A percentile compares a stretch with the other conserved stretches of the same genome.
phyloP scores from a whole-genome alignment of 2,797 vertebrate genomes.

The Helicolenus hilgendorfi region DNA sequence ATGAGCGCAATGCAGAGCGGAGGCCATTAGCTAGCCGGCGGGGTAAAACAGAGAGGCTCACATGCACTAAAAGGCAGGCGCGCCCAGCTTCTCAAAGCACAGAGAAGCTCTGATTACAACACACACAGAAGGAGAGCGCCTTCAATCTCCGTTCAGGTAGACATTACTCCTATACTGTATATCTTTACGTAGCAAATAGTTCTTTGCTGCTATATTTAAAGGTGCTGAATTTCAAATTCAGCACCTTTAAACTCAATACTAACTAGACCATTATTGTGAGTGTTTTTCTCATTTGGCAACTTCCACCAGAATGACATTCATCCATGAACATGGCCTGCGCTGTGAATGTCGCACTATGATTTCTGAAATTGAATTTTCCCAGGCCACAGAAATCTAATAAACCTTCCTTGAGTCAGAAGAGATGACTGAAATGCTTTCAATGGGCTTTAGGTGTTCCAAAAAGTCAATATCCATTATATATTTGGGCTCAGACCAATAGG shows the following conservation, averaged over 20 bases:
- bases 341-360: slow-evolving; percentile 38
- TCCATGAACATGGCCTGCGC: slow-evolving; percentile 13
- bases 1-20: too few species aligned
- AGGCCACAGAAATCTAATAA: slow-evolving; percentile 62
- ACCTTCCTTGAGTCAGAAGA: slow-evolving; percentile 24
- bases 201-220: neutral
- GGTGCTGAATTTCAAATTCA: neutral
- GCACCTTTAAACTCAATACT: neutral
- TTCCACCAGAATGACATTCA: slow-evolving; percentile 27
- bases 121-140: neutral
- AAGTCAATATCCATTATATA: slow-evolving; percentile 47
- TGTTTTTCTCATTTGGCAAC: slow-evolving; percentile 11
- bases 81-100: too few species aligned
- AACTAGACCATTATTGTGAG: slow-evolving; percentile 10
- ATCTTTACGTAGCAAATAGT: neutral
- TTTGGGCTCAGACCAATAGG: slow-evolving; percentile 1
- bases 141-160: neutral
- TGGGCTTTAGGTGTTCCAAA: slow-evolving; percentile 38
- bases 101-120: too few species aligned
- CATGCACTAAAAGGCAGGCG: too few species aligned
- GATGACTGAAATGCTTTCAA: slow-evolving; percentile 46
- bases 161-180: neutral
- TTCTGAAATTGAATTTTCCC: slow-evolving; percentile 66
- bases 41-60: too few species aligned
- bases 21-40: too few species aligned